Evolutionary conservation across 1,140 invertebrate genomes (phyloP), one percentile per base, ranked within the genome.

Genomic region (Cheumatopsyche charites): DNA sequence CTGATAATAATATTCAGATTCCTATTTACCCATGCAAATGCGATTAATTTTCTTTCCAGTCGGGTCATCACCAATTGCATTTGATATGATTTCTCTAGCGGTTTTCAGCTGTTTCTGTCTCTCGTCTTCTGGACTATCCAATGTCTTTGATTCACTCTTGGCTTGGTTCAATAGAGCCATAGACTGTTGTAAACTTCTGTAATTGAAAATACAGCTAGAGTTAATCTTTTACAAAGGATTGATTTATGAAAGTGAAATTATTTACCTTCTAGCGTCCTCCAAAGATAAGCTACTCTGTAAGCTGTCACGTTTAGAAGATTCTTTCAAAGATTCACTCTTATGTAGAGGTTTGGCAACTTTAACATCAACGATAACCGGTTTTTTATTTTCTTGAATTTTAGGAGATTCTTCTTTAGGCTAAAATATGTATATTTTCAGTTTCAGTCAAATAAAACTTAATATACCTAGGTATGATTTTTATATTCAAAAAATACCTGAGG

Each of bases 21-120:
- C 25, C 21, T 49, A 73, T 71, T 43, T 52, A 73, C 75, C 77
- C 72, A 77, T 77, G 62, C 75, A 68, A 15, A 75, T 67, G 19
- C 77, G 71, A 21, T 76, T 70, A 43, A 73, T 79, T 79, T 77
- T 80, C 80, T 70, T 83, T 80, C 70, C 70, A 25, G 25, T 23
- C 1, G 55, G 11, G 65, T 76, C 76, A 13, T 77, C 73, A 26
- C 72, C 72, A 76, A 87, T 85, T 67, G 86, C 86, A 80, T 84
- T 87, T 75, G 85, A 86, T 70, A 87, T 87, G 62, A 87, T 86
- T 78, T 82, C 84, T 65, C 86, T 83, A 12, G 86, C 86, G 76
- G 86, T 86, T 76, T 84, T 84, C 41, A 87, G 80, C 78, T 85
- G 84, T 75, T 82, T 80, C 75, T 86, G 82, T 61, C 84, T 79